phyloP scores from a whole-genome alignment of 2,113 vertebrate genomes.

The Paedocypris sp. region DNA sequence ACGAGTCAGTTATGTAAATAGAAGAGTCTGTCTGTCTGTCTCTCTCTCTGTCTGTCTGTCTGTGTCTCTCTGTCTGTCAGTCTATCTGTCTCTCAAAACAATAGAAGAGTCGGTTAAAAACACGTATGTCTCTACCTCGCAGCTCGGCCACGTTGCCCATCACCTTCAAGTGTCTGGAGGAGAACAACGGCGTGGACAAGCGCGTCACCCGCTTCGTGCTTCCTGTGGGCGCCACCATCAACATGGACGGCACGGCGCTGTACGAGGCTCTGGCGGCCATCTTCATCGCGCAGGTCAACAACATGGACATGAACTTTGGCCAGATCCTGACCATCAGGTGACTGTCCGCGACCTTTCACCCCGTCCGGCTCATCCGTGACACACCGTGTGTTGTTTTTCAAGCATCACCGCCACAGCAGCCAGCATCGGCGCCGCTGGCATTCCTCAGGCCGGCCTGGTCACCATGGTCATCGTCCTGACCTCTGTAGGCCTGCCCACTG shows the following conservation, averaged over 20 bases:
- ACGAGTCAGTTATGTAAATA: too few species aligned
- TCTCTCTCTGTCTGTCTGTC: too few species aligned
- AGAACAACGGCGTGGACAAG: slow-evolving; percentile 24
- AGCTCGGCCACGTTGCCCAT: slow-evolving; percentile 27
- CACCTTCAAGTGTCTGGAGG: slow-evolving; percentile 29
- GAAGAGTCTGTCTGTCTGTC: too few species aligned
- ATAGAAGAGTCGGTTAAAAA: neutral
- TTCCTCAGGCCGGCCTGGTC: slow-evolving; percentile 93
- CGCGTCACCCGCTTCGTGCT: slow-evolving; percentile 22
- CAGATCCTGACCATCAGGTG: slow-evolving; percentile 27
- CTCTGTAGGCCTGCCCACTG: slow-evolving; percentile 91
- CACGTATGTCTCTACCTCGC: neutral
- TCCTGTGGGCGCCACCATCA: slow-evolving; percentile 17
- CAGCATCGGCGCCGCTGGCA: slow-evolving; percentile 93
- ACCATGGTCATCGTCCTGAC: slow-evolving; percentile 97
- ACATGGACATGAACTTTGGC: slow-evolving; percentile 27
- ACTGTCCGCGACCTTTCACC: too few species aligned
- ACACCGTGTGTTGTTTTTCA: slow-evolving; percentile 1
- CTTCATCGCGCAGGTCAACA: slow-evolving; percentile 26
- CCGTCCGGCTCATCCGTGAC: too few species aligned
- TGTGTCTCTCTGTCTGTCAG: too few species aligned
- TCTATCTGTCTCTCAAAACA: too few species aligned
- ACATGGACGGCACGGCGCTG: slow-evolving; percentile 23
- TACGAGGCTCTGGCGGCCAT: slow-evolving; percentile 26
- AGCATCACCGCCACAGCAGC: slow-evolving; percentile 95